phyloP scores from a whole-genome alignment of 2,797 vertebrate species.

The Siniperca undulata region DNA sequence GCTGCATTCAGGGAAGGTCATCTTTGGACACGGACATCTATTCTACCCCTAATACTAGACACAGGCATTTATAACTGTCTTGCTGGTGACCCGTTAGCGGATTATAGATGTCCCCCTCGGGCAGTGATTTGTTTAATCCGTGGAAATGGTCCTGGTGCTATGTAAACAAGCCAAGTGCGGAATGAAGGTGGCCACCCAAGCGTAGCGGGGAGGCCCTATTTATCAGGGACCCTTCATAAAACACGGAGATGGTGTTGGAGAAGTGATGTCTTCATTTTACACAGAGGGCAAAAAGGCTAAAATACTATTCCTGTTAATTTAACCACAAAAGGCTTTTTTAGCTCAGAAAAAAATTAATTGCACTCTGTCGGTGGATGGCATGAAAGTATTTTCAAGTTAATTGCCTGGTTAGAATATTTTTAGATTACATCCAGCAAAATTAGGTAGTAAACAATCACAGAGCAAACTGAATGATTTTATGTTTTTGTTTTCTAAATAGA shows the following conservation, averaged over 20 bases:
- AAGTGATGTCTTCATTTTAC: slow-evolving; percentile 98
- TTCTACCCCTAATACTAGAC: slow-evolving; percentile 76
- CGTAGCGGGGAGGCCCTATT: slow-evolving; percentile 93
- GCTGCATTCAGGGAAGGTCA: slow-evolving; percentile 89
- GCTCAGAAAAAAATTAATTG: background rate
- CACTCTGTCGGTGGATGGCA: slow-evolving; percentile 54
- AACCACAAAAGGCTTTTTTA: slow-evolving; percentile 1
- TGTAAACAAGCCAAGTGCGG: slow-evolving; percentile 98
- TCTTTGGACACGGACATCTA: slow-evolving; percentile 85
- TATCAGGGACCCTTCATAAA: slow-evolving; percentile 96
- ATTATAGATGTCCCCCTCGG: slow-evolving; percentile 95
- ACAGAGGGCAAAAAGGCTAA: slow-evolving; percentile 90
- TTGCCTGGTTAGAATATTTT: slow-evolving; percentile 52
- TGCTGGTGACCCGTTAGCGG: slow-evolving; percentile 91
- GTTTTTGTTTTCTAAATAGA: slow-evolving; percentile 16
- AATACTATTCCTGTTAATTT: slow-evolving; percentile 76
- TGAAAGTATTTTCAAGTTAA: slow-evolving; percentile 90
- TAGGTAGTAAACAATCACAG: slow-evolving; percentile 23
- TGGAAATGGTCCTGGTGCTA: slow-evolving; percentile 95
- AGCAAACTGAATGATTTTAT: slow-evolving; percentile 29
- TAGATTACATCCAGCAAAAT: slow-evolving; percentile 11
- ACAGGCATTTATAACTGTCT: slow-evolving; percentile 88
- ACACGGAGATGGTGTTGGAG: slow-evolving; percentile 88
- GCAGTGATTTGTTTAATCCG: slow-evolving; percentile 98
- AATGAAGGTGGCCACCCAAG: slow-evolving; percentile 94